Evolutionary conservation across 2,888 invertebrate species (phyloP).

Genomic region (Folsomia manolachei): DNA sequence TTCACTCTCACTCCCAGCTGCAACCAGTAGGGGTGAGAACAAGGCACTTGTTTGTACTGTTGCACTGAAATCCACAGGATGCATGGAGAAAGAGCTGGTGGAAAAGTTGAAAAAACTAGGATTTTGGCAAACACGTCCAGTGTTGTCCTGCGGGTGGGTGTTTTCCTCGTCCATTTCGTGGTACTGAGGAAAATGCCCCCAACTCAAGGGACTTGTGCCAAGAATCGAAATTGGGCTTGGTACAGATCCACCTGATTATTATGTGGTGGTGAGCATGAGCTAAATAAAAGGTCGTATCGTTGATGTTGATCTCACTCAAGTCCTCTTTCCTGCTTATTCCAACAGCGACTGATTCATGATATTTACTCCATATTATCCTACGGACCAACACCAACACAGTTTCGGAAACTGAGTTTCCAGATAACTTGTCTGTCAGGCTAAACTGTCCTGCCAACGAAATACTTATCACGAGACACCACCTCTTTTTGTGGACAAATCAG

Average conservation of each 20-base stretch:
- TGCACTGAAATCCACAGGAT: no score
- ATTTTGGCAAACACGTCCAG: neutral
- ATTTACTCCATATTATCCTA: neutral
- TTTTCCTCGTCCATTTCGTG: neutral
- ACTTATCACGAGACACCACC: no score
- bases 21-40: no score
- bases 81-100: no score
- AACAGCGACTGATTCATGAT: no score
- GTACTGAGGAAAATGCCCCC: neutral
- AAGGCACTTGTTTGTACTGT: no score
- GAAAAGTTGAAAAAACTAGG: no score
- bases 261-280: neutral
- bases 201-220: slow-evolving; percentile 22
- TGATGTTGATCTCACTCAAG: neutral
- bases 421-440: no score
- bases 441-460: no score
- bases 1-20: no score
- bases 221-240: slow-evolving; percentile 16
- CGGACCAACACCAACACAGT: neutral
- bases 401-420: neutral
- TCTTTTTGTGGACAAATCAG: no score
- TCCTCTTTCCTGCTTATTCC: neutral
- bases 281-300: neutral
- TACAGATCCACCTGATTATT: slow-evolving; percentile 21
- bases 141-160: neutral